Evolutionary conservation across 1,140 invertebrate genomes (phyloP).

Genomic region (Anagrus nilaparvatae): DNA sequence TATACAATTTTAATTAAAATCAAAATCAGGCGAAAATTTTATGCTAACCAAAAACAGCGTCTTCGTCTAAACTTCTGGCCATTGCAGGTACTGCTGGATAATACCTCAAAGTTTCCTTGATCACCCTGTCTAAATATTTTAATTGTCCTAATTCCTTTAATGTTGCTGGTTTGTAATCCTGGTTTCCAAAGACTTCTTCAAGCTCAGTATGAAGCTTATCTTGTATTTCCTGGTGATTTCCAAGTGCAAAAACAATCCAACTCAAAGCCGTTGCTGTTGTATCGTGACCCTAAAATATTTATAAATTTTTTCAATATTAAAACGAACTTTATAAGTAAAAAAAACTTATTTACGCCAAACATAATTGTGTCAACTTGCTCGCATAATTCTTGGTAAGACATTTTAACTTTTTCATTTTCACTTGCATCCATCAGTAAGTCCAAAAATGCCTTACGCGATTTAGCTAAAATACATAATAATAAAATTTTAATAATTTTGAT

Average conservation of each 20-base stretch:
- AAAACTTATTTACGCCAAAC: conserved; percentile 50
- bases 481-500: neutral
- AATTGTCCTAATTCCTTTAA: conserved; percentile 48
- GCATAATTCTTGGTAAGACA: conserved; percentile 56
- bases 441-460: conserved; percentile 48
- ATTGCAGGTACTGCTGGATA: conserved; percentile 76
- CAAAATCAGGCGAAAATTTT: too few species aligned
- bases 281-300: conserved; percentile 43
- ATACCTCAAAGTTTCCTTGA: conserved; percentile 64
- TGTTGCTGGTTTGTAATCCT: conserved; percentile 25
- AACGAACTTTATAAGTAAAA: neutral
- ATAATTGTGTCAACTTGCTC: conserved; percentile 70
- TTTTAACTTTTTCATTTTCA: conserved; percentile 38
- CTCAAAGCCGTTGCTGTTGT: conserved; percentile 52
- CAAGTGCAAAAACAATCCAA: conserved; percentile 41
- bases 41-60: conserved; percentile 44
- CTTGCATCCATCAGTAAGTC: conserved; percentile 58
- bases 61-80: conserved; percentile 49
- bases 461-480: conserved; percentile 22
- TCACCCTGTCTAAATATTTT: conserved; percentile 73
- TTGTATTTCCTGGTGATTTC: conserved; percentile 47
- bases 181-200: conserved; percentile 41
- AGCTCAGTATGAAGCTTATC: conserved; percentile 54
- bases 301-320: neutral
- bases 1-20: too few species aligned